These are phyloP conservation scores for Harpagoxenus sublaevis DNA, from an alignment of 2,888 invertebrate genomes.

Conservation along the genomic window DNA sequence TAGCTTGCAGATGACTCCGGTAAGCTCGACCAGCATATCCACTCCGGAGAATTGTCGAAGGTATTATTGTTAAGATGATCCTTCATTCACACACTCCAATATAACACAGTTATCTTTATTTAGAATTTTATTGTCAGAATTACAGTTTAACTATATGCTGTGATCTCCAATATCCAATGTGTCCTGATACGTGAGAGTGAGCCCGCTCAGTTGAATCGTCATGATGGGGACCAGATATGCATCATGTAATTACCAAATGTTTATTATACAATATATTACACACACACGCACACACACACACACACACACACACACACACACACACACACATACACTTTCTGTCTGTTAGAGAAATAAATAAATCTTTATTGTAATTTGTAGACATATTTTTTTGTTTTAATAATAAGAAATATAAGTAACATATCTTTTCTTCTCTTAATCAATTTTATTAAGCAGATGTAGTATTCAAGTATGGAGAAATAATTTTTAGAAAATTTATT, in stretches of 20 bases:
- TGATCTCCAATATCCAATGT: not conserved
- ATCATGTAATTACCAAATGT: constrained; percentile 92
- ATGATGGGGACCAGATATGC: constrained; percentile 97
- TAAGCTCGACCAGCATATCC: constrained; percentile 57
- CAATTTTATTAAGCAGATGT: not conserved
- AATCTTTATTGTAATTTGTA: constrained; percentile 4
- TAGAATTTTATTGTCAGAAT: not conserved
- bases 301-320: too few relatives aligned
- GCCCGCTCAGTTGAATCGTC: constrained; percentile 61
- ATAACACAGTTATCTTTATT: not conserved
- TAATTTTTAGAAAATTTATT: not conserved
- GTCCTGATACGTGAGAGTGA: not conserved
- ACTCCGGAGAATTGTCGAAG: not conserved
- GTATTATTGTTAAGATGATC: not conserved
- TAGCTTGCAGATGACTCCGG: constrained; percentile 69
- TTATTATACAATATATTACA: not conserved
- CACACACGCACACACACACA: too few relatives aligned
- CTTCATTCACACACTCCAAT: not conserved
- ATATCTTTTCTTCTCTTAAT: not conserved
- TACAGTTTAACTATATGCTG: not conserved
- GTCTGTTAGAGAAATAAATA: not conserved
- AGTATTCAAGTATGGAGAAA: not conserved
- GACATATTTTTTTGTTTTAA: not conserved
- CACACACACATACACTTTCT: not conserved
- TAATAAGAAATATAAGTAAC: not conserved